Base-by-base conservation (phyloP, 2,113 vertebrate genomes). In the Bubo blakistoni region DNA sequence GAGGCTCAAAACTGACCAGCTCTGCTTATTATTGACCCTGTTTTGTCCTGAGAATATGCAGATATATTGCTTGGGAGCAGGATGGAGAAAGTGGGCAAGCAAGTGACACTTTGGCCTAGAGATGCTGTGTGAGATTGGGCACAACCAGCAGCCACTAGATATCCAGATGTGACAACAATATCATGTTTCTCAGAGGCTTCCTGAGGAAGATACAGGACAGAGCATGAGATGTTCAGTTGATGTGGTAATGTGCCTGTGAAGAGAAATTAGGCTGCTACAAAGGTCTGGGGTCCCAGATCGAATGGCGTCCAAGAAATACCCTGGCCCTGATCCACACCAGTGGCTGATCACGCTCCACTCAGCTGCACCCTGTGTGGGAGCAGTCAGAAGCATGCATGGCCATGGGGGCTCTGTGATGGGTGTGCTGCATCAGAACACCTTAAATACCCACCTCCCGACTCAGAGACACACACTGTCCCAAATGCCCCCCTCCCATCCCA, bases 291-390 rank as follows among this genome's bases (percentile, higher is more conserved):
- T 73, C 54, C 27, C 21, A 88, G 55, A 55, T 36, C 54, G 40
- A 14, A 7, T 1, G 6, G 1, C 6, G 27, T 52, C 58, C 57
- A 25, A 40, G 59, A 40, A 65, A 40, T n/a, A 40, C 13, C 11
- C 49, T 9, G 13, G 32, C 15, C 34, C 55, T 51, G 52, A 25
- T 8, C 27, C 11, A 58, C 20, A 16, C 17, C 20, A 13, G 16
- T 2, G 52, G 34, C 22, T 9, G 46, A 16, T 5, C 0, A 0
- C 0, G 5, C 63, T 63, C 32, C 1, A 9, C 34, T 52, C 78
- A 42, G 55, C 72, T 18, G 47, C 9, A 2, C 38, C 36, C 34
- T 1, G 0, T 3, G 20, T 5, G 49, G 22, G 30, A 78, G 11
- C 59, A 24, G 15, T 11, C 90, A 32, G 13, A 46, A 30, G 4